A percentile compares a stretch with the other conserved stretches of the same genome.
Conservation (phyloP, 1,140 invertebrate species). For the Trachymyrmex cornetzi region DNA sequence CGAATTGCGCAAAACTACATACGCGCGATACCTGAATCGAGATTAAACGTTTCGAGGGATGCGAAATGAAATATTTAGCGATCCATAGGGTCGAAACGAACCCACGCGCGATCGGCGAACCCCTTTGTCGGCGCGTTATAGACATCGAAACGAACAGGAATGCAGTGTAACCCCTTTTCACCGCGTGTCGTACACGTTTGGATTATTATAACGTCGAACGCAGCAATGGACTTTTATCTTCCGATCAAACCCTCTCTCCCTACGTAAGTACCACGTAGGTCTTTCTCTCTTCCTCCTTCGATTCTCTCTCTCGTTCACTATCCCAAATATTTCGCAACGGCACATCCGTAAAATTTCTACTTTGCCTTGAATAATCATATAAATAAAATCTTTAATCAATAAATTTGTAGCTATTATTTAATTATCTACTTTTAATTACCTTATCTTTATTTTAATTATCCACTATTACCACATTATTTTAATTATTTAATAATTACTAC, state of each 20-base stretch:
- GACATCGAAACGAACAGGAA: conserved; percentile 72
- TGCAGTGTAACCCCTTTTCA: conserved; percentile 72
- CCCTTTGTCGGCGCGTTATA: conserved; percentile 74
- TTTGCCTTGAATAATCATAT: not conserved
- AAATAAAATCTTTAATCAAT: not conserved
- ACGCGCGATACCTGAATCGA: conserved; percentile 82
- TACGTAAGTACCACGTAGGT: not conserved
- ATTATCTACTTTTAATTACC: not conserved
- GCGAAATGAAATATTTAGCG: conserved; percentile 85
- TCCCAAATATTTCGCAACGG: conserved; percentile 26
- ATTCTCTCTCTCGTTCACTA: not conserved
- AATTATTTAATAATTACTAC: not conserved
- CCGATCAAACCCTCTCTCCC: conserved; percentile 18
- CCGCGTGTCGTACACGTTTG: conserved; percentile 56
- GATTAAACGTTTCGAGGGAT: conserved; percentile 83
- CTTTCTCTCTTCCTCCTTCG: not conserved
- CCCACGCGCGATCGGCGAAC: conserved; percentile 29
- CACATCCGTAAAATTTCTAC: not conserved
- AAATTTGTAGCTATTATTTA: not conserved
- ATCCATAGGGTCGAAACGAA: conserved; percentile 75
- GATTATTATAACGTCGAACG: conserved; percentile 72
- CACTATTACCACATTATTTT: not conserved
- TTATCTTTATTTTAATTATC: too few relatives aligned
- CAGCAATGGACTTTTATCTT: conserved; percentile 66
- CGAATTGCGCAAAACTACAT: conserved; percentile 35